Evolutionary conservation across 2,113 vertebrate genomes (phyloP).

Genomic region (Dendrocopos noguchii): DNA sequence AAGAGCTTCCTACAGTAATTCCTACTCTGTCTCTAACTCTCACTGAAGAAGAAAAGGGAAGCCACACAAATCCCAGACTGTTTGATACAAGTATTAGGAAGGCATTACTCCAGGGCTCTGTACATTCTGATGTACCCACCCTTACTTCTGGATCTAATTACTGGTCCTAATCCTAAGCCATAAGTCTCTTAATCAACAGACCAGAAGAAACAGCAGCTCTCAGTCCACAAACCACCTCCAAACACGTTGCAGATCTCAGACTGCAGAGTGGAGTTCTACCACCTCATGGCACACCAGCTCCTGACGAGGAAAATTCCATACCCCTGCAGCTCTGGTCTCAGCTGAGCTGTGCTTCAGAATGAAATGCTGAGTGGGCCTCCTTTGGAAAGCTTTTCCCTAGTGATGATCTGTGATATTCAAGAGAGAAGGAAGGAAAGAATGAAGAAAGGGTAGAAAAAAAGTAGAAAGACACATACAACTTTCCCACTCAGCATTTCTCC

Average conservation of each 20-base stretch:
- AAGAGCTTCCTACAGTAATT: conserved; percentile 7
- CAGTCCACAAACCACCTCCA: background rate
- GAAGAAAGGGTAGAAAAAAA: background rate
- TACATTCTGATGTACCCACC: background rate
- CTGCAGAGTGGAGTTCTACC: background rate
- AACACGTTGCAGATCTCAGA: background rate
- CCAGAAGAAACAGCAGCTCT: background rate
- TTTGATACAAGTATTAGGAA: background rate
- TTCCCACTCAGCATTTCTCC: background rate
- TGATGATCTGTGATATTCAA: background rate
- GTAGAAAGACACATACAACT: background rate
- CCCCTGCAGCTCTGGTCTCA: background rate
- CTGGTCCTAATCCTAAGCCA: background rate
- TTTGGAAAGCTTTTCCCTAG: background rate
- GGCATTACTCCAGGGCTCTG: background rate
- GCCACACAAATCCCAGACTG: background rate
- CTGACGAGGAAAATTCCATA: background rate
- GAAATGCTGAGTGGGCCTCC: background rate
- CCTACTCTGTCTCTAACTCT: background rate
- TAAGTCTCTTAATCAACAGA: background rate
- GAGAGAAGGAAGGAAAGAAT: background rate
- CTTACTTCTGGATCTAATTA: conserved; percentile 19
- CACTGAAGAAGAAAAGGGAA: background rate
- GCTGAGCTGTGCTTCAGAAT: background rate
- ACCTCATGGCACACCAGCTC: background rate